These are phyloP conservation scores for Endotricha flammealis DNA, from an alignment of 2,888 invertebrate genomes.

Conservation along the genomic window DNA sequence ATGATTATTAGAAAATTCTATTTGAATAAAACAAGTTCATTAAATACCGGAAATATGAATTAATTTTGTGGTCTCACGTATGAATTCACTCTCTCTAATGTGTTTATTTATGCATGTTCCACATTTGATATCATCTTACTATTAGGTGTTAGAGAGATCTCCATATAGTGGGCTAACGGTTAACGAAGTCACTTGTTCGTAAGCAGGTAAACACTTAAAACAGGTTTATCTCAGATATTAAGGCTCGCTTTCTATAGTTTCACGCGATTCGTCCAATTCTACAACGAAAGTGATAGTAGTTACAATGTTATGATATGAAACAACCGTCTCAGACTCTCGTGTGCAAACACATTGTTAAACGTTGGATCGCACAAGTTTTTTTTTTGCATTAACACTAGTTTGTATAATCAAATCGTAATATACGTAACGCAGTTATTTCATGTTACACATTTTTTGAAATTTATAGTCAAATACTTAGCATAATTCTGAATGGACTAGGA, in stretches of 20 bases:
- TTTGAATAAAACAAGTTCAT: conserved; percentile 4
- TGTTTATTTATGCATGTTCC: conserved; percentile 47
- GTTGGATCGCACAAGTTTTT: too few species aligned
- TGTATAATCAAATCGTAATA: too few species aligned
- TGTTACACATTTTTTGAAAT: too few species aligned
- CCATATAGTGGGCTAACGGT: conserved; percentile 28
- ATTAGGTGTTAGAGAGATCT: conserved; percentile 39
- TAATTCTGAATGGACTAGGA: too few species aligned
- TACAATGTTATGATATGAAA: too few species aligned
- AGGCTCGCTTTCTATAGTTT: conserved; percentile 56
- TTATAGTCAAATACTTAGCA: too few species aligned
- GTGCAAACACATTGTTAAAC: too few species aligned
- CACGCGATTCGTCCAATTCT: conserved; percentile 45
- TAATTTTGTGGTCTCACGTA: conserved; percentile 9
- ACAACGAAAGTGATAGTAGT: background rate
- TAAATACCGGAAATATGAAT: conserved; percentile 15
- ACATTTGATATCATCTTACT: conserved; percentile 44
- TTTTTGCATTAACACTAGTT: too few species aligned
- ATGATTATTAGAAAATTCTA: background rate
- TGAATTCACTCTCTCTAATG: conserved; percentile 39
- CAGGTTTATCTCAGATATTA: conserved; percentile 49
- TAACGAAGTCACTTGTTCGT: conserved; percentile 31
- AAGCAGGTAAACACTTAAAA: conserved; percentile 32
- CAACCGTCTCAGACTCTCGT: too few species aligned
- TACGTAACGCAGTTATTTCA: too few species aligned